phyloP scores from a whole-genome alignment of 1,140 invertebrate genomes.

The Orchestia grillus region DNA sequence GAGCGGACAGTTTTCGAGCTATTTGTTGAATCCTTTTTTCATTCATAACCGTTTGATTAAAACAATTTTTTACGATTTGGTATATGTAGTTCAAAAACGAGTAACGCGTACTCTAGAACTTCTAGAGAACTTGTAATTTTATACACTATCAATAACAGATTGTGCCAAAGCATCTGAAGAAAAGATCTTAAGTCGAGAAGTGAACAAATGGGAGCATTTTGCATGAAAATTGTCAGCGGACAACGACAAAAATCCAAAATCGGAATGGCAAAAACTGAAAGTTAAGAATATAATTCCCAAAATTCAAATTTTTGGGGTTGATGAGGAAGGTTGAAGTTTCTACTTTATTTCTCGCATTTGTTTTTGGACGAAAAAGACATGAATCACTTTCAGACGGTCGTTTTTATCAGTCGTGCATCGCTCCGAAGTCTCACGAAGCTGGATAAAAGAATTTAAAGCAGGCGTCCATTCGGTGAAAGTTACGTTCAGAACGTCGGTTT shows the following conservation, averaged over 20 bases:
- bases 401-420: neutral
- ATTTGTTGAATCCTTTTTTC: too few species aligned
- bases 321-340: neutral
- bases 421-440: neutral
- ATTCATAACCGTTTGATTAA: too few species aligned
- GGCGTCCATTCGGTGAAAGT: neutral
- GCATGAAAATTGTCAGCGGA: neutral
- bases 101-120: too few species aligned
- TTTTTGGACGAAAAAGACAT: neutral
- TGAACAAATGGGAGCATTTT: neutral
- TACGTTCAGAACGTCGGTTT: neutral
- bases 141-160: too few species aligned
- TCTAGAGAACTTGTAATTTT: too few species aligned
- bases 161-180: too few species aligned
- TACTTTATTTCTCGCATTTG: neutral
- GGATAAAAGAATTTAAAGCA: constrained; percentile 2
- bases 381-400: neutral
- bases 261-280: neutral
- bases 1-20: too few species aligned
- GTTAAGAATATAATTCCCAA: neutral
- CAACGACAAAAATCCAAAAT: neutral
- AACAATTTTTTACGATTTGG: too few species aligned
- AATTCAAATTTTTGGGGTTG: neutral
- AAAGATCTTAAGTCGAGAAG: too few species aligned
- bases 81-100: too few species aligned